These are phyloP conservation scores for Cuculus canorus DNA, from an alignment of 2,797 vertebrate species.

Conservation along the genomic window DNA sequence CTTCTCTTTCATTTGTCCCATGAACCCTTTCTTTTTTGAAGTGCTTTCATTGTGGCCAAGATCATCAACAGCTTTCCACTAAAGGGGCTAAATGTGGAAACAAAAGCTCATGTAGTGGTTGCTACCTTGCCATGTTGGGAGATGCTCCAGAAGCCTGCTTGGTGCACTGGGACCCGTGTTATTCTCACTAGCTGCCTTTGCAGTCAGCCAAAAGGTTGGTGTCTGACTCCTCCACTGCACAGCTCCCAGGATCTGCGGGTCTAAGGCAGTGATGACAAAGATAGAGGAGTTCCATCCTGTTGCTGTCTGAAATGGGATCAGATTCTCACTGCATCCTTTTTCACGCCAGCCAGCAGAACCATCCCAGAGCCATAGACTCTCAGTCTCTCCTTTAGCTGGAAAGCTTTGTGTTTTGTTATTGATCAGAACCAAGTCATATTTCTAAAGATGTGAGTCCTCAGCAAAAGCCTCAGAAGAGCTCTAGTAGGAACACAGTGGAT, in stretches of 20 bases:
- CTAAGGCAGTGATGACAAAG: neutral
- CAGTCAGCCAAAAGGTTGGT: neutral
- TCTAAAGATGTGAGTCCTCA: neutral
- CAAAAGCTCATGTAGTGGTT: neutral
- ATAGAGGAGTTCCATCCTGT: neutral
- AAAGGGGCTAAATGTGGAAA: neutral
- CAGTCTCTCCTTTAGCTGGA: neutral
- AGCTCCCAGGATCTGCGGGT: neutral
- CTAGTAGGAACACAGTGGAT: neutral
- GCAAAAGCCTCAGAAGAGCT: neutral
- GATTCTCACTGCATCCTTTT: neutral
- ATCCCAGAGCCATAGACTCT: neutral
- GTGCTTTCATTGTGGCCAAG: conserved; percentile 1
- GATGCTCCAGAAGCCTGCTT: neutral
- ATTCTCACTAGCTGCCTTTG: neutral
- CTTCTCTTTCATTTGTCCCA: neutral
- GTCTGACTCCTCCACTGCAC: neutral
- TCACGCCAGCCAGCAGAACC: neutral
- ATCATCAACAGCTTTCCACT: neutral
- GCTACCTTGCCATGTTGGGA: neutral
- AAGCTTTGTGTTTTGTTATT: neutral
- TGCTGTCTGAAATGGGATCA: neutral
- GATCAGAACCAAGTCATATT: neutral
- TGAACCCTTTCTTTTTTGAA: neutral
- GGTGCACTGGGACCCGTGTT: neutral